A percentile compares a stretch with the other conserved stretches of the same genome.
These are phyloP conservation scores for Rhinolophus sinicus DNA, from an alignment of 2,113 vertebrate genomes.

Conservation along the genomic window DNA sequence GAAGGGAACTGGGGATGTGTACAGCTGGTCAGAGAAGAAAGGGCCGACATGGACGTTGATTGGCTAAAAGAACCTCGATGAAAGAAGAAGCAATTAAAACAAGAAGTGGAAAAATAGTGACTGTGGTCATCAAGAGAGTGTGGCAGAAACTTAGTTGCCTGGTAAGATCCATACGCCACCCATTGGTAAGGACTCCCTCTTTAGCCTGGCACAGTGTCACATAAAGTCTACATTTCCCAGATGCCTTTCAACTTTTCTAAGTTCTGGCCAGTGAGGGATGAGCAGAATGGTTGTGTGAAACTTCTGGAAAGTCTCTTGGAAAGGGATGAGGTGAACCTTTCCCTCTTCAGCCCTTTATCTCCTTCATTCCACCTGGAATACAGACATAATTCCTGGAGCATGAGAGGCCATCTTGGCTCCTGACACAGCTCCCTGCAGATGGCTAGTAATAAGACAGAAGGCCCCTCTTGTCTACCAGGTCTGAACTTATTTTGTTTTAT, in stretches of 20 bases:
- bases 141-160: neutral
- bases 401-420: neutral
- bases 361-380: neutral
- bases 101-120: neutral
- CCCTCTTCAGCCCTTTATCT: neutral
- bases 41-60: too few species aligned
- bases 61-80: neutral
- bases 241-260: neutral
- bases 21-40: neutral
- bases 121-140: neutral
- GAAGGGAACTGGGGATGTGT: neutral
- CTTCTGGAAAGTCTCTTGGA: neutral
- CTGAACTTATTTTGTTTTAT: neutral
- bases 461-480: neutral
- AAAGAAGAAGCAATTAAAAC: neutral
- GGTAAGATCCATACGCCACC: too few species aligned
- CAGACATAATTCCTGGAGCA: neutral
- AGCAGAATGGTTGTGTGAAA: neutral
- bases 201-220: neutral
- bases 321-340: neutral
- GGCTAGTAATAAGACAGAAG: neutral
- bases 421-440: neutral
- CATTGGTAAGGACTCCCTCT: neutral
- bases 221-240: neutral
- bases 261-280: neutral